Evolutionary conservation across 2,888 invertebrate species (phyloP), one percentile per base, ranked within the genome.

Genomic region (Empis livida): DNA sequence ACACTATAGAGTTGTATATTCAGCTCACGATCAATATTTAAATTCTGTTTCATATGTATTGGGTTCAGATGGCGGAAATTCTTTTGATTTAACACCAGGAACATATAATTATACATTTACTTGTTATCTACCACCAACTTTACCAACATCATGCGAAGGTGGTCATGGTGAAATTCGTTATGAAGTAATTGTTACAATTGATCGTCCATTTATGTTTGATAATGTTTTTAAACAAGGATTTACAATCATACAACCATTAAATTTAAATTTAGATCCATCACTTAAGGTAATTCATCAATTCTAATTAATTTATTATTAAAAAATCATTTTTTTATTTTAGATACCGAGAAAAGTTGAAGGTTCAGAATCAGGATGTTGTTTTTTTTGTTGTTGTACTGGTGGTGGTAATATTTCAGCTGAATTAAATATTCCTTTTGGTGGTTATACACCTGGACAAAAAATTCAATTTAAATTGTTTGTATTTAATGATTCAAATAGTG

Each of bases 151-250:
- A 3, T 88, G 86, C 63, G 81, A 81, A 60, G 82, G 83, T 3
- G 74, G 81, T 57, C 73, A 73, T 66, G 86, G 90, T 0, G 76
- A 79, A 58, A 77, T 92, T 23, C 74, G 82, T 30, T 92, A 91
- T 61, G 81, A 79, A 5, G 76, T 87, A 10, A 84, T 82, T 60
- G 82, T 83, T 16, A 79, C 77, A 5, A 71, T 92, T 16, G 89
- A 90, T 62, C 75, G 85, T 27, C 87, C 89, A 13, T 87, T 86
- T 82, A 85, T 84, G 58, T 83, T 84, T 64, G 88, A 91, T 58
- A 41, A 41, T 41, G 41, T 23, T 14, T 41, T 41, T 27, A 41
- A 27, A 8, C 20, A 20, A 13, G 41, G n/a, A 14, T 41, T 41
- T 41, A 84, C 82, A 44, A 81, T 92, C 13, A 75, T 86, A 47